Conservation (phyloP, 1,140 invertebrate genomes). For the Eurosta solidaginis region DNA sequence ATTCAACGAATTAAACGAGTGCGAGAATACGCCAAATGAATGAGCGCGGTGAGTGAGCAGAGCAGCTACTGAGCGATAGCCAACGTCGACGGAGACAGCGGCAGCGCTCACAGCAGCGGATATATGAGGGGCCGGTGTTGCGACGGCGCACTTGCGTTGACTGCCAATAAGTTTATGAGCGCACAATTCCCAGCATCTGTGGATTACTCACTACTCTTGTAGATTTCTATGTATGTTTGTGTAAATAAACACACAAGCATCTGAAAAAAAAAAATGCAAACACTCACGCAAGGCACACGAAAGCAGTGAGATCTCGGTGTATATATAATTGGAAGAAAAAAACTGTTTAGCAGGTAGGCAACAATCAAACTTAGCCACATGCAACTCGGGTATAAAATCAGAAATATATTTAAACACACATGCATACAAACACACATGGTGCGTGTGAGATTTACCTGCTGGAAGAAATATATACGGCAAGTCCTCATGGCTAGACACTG, state of each 20-base stretch:
- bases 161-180: slow-evolving; percentile 12
- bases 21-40: not conserved
- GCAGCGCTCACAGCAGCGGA: not conserved
- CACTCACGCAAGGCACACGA: not conserved
- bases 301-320: not conserved
- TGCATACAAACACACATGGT: no score
- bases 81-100: not conserved
- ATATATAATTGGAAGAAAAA: not conserved
- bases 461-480: not conserved
- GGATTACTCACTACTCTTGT: no score
- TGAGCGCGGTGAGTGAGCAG: not conserved
- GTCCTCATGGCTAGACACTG: no score
- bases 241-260: not conserved
- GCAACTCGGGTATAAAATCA: not conserved
- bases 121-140: slow-evolving; percentile 6
- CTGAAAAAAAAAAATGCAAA: not conserved
- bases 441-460: not conserved
- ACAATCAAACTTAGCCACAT: not conserved
- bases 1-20: not conserved
- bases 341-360: slow-evolving; percentile 15
- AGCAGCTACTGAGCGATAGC: not conserved
- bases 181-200: not conserved
- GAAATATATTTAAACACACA: not conserved
- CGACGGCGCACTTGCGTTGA: slow-evolving; percentile 13
- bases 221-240: no score